Base-by-base conservation (phyloP, 2,888 invertebrate species). In the Cactoblastis cactorum region DNA sequence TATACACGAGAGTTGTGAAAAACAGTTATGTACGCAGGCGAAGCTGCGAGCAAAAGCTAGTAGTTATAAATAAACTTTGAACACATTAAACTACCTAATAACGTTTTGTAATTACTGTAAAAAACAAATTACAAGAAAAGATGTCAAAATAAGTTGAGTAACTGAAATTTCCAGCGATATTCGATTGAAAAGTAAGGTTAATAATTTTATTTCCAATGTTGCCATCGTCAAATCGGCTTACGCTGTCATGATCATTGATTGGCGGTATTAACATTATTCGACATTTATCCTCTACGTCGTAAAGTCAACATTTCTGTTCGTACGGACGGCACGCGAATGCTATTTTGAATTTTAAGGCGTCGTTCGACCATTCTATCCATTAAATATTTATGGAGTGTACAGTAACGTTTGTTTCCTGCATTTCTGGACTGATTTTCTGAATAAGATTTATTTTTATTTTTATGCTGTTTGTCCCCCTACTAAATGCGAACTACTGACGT, bases 291-390 rank as follows among this genome's bases (percentile, higher is more conserved):
- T 24, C 43, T 28, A 15, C 8, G 14, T 43, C 28, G 9, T 28
- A 43, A 43, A 43, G 28, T 32, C 43, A 43, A 43, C 43, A 43
- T 43, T 32, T 43, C 18, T 50, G 45, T 37, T 50, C 32, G 18
- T 38, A 9, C 38, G 32, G 18, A 43, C 43, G 3, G 18, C 22
- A 11, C 17, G 15, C 45, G 24, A 32, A 45, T 28, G 45, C 45
- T 45, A 35, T 38, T 50, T 50, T 50, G 45, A 50, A 50, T 50
- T 45, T 45, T 45, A 45, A 50, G 38, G 38, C 45, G 38, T 28
- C 38, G 43, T 32, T 28, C 39, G 39, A 38, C 22, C 49, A 33
- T 45, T 33, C 43, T 11, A 28, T 2, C 4, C 28, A 43, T 43
- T 43, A 43, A 43, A 43, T 43, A 43, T 43, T 43, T 28, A 43